Evolutionary conservation across 2,888 invertebrate genomes (phyloP).

Genomic region (Cephalotes varians): DNA sequence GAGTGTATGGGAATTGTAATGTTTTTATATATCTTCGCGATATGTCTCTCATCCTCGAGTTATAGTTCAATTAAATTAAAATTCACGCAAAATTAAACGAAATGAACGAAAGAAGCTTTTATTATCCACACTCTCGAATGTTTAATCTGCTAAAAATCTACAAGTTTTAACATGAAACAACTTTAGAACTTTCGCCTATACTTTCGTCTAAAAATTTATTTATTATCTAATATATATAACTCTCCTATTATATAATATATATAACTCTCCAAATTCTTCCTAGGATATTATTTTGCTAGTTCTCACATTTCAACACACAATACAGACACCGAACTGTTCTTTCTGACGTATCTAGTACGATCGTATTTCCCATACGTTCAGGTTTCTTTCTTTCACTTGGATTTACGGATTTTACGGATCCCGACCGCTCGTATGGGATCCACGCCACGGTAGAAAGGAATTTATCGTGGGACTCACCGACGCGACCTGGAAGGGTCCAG

Average conservation of each 20-base stretch:
- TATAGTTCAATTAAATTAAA: neutral
- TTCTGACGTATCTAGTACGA: neutral
- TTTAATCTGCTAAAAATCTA: neutral
- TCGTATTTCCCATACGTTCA: neutral
- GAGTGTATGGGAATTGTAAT: neutral
- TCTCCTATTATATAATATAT: no score
- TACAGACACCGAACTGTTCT: neutral
- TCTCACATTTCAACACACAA: neutral
- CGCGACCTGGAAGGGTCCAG: slow-evolving; percentile 33
- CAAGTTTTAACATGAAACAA: neutral
- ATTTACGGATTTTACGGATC: slow-evolving; percentile 2
- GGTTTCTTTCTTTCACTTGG: neutral
- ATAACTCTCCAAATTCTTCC: neutral
- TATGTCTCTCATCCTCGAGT: neutral
- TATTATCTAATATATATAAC: no score
- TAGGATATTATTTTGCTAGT: neutral
- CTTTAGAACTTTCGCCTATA: neutral
- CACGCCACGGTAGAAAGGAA: slow-evolving; percentile 1
- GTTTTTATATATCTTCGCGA: neutral
- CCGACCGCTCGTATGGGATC: neutral
- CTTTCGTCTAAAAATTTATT: neutral
- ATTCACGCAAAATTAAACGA: neutral
- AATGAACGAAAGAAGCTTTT: neutral
- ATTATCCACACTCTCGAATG: neutral
- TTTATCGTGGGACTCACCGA: slow-evolving; percentile 44